Evolutionary conservation across 2,888 invertebrate genomes (phyloP), one percentile per base, ranked within the genome.

Genomic region (Margaritifera margaritifera): DNA sequence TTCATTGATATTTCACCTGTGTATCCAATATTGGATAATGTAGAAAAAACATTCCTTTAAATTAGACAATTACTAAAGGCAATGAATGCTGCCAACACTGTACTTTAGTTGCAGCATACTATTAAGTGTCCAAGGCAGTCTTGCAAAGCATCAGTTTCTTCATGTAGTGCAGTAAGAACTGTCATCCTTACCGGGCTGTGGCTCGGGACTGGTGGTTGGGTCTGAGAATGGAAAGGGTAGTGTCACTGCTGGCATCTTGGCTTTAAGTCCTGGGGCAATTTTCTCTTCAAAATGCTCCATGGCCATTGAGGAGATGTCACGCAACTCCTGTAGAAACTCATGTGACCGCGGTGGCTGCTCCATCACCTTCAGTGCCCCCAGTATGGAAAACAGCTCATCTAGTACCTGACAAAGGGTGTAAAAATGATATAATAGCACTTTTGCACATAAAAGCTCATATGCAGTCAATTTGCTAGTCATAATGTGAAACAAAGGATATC

Each of bases 221-320:
- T 68, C 55, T 64, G 74, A 66, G 71, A 81, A 79, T 15, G 78
- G 75, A 61, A 72, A 79, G 2, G 81, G 78, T 59, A 82, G 64
- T 19, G 76, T 74, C 1, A 80, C 71, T 56, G 80, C 71, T 50
- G 84, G 81, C 58, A 86, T 75, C 68, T 80, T 79, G n/a, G 74
- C 72, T 66, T 84, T 87, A 57, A 88, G 71, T 4, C 69, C 62
- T 31, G 96, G 95, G 89, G 96, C 96, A 88, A 97, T 95, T 86
- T 95, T 94, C 84, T 97, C 97, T 86, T 97, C 97, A 87, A 97
- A 97, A 89, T 97, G 96, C 86, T 97, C 97, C 91, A 97, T 97
- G 0, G 97, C 97, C 96, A 96, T 96, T 72, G 96, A 96, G 53
- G 96, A 96, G 74, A 97, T 95, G 83, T 97, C 97, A 0, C 97